phyloP scores from a whole-genome alignment of 2,888 invertebrate genomes.

The Heterodera filipjevi region DNA sequence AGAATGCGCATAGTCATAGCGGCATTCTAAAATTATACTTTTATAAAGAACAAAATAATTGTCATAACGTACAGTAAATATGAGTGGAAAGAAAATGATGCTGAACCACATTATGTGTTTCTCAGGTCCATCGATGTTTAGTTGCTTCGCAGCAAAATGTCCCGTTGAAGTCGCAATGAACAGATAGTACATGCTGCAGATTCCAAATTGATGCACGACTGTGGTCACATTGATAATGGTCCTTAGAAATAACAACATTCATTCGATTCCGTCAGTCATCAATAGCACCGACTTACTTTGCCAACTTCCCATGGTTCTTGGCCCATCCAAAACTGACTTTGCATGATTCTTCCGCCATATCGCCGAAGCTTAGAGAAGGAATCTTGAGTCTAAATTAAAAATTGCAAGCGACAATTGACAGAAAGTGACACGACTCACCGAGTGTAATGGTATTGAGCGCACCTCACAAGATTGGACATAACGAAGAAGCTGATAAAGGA shows the following conservation, averaged over 20 bases:
- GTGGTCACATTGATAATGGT: conserved; percentile 52
- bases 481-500: conserved; percentile 57
- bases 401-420: not conserved
- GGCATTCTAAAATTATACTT: not conserved
- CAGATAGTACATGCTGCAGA: conserved; percentile 60
- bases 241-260: conserved; percentile 19
- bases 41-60: not conserved
- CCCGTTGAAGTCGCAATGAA: conserved; percentile 50
- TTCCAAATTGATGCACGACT: conserved; percentile 56
- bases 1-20: conserved; percentile 27
- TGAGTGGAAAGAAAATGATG: conserved; percentile 30
- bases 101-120: not conserved
- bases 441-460: conserved; percentile 56
- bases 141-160: too few species aligned
- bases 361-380: conserved; percentile 66
- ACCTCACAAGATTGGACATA: conserved; percentile 60
- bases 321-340: conserved; percentile 49
- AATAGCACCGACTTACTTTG: conserved; percentile 37
- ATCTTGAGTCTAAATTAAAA: conserved; percentile 17
- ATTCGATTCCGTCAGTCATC: not conserved
- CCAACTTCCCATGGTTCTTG: conserved; percentile 45
- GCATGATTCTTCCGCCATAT: conserved; percentile 65
- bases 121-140: too few species aligned
- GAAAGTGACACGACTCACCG: conserved; percentile 39
- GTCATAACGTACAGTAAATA: conserved; percentile 20